Evolutionary conservation across 2,888 invertebrate genomes (phyloP).

Genomic region (Thymelicus lineola): DNA sequence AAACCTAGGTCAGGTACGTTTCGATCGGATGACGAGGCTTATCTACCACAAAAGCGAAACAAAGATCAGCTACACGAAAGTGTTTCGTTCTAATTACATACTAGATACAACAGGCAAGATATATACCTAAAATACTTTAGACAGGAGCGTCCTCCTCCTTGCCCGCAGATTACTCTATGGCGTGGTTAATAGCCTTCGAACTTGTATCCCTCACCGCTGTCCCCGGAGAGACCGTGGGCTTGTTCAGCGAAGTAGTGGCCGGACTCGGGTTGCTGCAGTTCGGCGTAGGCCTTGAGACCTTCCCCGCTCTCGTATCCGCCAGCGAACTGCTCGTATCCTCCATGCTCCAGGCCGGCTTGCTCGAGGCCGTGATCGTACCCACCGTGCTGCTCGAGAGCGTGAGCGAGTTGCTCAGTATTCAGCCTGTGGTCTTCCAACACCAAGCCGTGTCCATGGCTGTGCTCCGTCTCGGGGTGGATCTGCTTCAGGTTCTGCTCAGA

Average conservation of each 20-base stretch:
- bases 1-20: slow-evolving; percentile 78
- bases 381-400: slow-evolving; percentile 55
- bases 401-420: slow-evolving; percentile 68
- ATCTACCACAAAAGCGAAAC: slow-evolving; percentile 56
- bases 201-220: slow-evolving; percentile 72
- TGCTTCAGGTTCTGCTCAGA: slow-evolving; percentile 85
- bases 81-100: slow-evolving; percentile 49
- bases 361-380: slow-evolving; percentile 59
- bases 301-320: slow-evolving; percentile 69
- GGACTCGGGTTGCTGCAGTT: slow-evolving; percentile 62
- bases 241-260: slow-evolving; percentile 67
- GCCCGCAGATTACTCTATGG: slow-evolving; percentile 55
- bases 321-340: slow-evolving; percentile 48
- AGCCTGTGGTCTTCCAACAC: slow-evolving; percentile 86
- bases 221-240: slow-evolving; percentile 60
- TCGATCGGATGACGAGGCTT: slow-evolving; percentile 51
- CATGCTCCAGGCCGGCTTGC: slow-evolving; percentile 49
- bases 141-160: slow-evolving; percentile 55
- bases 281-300: slow-evolving; percentile 70
- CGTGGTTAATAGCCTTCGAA: slow-evolving; percentile 69
- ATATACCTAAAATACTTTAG: slow-evolving; percentile 61
- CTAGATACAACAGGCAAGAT: slow-evolving; percentile 66
- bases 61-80: slow-evolving; percentile 51
- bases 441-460: slow-evolving; percentile 84
- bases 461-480: slow-evolving; percentile 86